Percentiles rank a stretch among this genome's conserved stretches.
Evolutionary conservation across 1,140 invertebrate species (phyloP).

Genomic region (Sweltsa coloradensis): DNA sequence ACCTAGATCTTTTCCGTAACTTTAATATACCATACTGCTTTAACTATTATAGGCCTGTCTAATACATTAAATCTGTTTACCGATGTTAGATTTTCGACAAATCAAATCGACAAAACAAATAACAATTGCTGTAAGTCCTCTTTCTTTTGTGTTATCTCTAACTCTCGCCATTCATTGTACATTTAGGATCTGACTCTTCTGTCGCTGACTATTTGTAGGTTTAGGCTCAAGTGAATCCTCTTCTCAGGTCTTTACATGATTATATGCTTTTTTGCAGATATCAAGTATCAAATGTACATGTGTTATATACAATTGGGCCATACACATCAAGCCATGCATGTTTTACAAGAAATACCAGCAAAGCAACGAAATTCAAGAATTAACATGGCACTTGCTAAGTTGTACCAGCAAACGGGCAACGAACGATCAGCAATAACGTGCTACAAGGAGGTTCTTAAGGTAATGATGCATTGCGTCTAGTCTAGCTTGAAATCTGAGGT

Average conservation of each 20-base stretch:
- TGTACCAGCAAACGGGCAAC: constrained; percentile 57
- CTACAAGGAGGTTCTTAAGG: constrained; percentile 62
- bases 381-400: constrained; percentile 57
- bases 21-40: no score
- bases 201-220: background rate
- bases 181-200: background rate
- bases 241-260: background rate
- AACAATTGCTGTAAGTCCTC: background rate
- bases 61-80: no score
- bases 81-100: background rate
- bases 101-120: background rate
- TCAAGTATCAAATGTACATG: constrained; percentile 63
- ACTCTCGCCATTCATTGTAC: no score
- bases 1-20: no score
- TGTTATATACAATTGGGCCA: constrained; percentile 55
- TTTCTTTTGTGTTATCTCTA: no score
- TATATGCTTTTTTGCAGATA: constrained; percentile 38
- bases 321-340: constrained; percentile 43
- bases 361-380: constrained; percentile 54
- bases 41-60: no score
- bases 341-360: constrained; percentile 53
- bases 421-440: constrained; percentile 55
- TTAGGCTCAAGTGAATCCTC: background rate
- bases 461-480: no score
- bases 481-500: no score